Base-by-base conservation (phyloP, 2,113 vertebrate species). In the Engystomops pustulosus region DNA sequence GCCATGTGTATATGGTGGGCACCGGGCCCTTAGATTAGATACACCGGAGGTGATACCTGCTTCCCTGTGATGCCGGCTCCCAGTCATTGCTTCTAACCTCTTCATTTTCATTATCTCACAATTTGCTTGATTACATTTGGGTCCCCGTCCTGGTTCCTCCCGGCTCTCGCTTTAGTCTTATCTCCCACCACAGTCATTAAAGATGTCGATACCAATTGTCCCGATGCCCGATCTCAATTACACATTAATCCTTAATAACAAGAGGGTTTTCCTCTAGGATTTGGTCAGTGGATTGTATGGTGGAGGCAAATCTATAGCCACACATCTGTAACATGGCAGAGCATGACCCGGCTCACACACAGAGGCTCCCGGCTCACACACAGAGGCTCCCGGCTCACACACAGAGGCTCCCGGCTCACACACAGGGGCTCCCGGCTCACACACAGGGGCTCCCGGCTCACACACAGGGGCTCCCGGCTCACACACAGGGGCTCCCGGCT, bases 21-120 rank as follows among this genome's bases (percentile, higher is more conserved):
- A 55, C 20, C 4, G 14, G 7, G 1, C 17, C 18, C 7, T 11
- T 12, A 11, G 55, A 12, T 25, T 25, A 27, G n/a, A 17, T 12
- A 23, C 53, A 55, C 8, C 23, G 23, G 2, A 23, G 1, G 20
- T 60, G 23, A 25, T 27, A 1, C 9, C 17, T 11, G 12, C 27
- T 30, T 62, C 30, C 62, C 6, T 1, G 36, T 23, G 68, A 23
- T 4, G 14, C 68, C 12, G 1, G 20, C 36, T 41, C 36, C 68
- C 25, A 44, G 44, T 44, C 68, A 18, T 70, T 23, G 27, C 20
- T n/a, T 34, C 68, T 18, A 30, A 18, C 44, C 44, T 30, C 25
- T 74, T 74, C 44, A 74, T 74, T 74, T 49, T 74, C 27, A 74
- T 74, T 49, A 49, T 20, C 45, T 74, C 71, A 49, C 71, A 51